These are phyloP conservation scores for Falco rusticolus DNA, from an alignment of 2,797 vertebrate species.

Conservation along the genomic window DNA sequence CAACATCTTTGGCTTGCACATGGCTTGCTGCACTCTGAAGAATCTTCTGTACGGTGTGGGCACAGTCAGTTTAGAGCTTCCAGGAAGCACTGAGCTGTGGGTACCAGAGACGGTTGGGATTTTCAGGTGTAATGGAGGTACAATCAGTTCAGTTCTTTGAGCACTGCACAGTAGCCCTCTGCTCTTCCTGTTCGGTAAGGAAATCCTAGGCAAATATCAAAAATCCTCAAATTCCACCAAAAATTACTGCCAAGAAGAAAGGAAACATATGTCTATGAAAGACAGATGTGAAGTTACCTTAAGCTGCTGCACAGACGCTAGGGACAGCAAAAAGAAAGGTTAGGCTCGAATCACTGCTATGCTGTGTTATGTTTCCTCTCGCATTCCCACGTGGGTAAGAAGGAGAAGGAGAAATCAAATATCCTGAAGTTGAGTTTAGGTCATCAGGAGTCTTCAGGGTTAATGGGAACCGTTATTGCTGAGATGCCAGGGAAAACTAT, in stretches of 20 bases:
- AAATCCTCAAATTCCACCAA: not conserved
- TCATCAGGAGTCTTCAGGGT: slow-evolving; percentile 36
- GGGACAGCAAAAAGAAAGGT: not conserved
- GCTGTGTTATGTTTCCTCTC: not conserved
- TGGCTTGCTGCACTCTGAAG: not conserved
- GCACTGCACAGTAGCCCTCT: not conserved
- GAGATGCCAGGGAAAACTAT: slow-evolving; percentile 70
- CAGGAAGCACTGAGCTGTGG: not conserved
- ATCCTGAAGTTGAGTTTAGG: slow-evolving; percentile 52
- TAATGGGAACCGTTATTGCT: slow-evolving; percentile 55
- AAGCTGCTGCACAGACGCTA: not conserved
- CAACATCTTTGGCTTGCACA: slow-evolving; percentile 1
- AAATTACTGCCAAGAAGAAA: not conserved
- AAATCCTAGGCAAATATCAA: not conserved
- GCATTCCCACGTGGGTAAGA: not conserved
- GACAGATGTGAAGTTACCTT: not conserved
- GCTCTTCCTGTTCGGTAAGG: not conserved
- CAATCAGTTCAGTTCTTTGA: not conserved
- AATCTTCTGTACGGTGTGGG: not conserved
- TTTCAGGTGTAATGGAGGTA: not conserved
- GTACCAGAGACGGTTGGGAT: not conserved
- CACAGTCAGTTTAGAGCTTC: not conserved
- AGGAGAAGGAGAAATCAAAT: not conserved
- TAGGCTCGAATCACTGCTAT: not conserved
- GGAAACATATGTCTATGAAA: not conserved